phyloP scores from a whole-genome alignment of 2,113 vertebrate genomes.

The Brachyistius frenatus region DNA sequence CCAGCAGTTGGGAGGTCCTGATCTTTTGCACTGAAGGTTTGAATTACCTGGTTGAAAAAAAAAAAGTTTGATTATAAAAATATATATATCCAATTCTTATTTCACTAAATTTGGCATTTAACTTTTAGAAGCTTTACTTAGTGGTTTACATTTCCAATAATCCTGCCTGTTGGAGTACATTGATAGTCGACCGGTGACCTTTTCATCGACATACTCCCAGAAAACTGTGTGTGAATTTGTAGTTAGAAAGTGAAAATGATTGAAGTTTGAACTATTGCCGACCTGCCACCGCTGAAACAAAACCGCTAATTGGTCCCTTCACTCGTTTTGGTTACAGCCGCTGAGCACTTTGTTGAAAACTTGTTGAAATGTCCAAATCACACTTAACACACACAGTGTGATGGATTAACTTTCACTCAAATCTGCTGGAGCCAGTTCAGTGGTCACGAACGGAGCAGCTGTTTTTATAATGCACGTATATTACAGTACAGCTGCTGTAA shows the following conservation, averaged over 20 bases:
- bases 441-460: not conserved
- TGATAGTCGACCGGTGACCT: too few relatives aligned
- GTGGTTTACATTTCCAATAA: too few relatives aligned
- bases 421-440: conserved; percentile 34
- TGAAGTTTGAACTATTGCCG: conserved; percentile 5
- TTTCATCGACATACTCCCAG: not conserved
- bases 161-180: not conserved
- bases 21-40: conserved; percentile 91
- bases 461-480: conserved; percentile 6
- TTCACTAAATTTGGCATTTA: not conserved
- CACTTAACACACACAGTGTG: conserved; percentile 23
- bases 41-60: conserved; percentile 88
- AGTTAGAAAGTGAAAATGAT: conserved; percentile 15
- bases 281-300: conserved; percentile 18
- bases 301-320: conserved; percentile 19
- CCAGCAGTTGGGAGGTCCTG: conserved; percentile 91
- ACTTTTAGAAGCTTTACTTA: too few relatives aligned
- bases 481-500: not conserved
- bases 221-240: not conserved
- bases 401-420: conserved; percentile 52
- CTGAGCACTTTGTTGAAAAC: conserved; percentile 53
- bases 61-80: not conserved
- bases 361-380: conserved; percentile 28
- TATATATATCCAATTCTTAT: not conserved
- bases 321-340: conserved; percentile 7